Evolutionary conservation across 2,113 vertebrate species (phyloP).

Genomic region (Oreochromis niloticus): DNA sequence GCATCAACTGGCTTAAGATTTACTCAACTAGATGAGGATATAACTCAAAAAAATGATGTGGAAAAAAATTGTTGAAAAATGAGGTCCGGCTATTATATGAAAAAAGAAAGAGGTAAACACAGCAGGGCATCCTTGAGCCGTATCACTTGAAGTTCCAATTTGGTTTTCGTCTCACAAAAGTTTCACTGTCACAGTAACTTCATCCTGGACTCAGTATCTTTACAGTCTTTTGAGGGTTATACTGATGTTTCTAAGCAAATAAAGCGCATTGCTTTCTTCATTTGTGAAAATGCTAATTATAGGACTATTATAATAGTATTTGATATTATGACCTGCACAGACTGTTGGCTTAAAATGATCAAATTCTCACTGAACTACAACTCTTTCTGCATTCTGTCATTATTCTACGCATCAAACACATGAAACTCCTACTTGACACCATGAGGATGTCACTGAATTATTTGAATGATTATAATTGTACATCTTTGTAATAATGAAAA

Average conservation of each 20-base stretch:
- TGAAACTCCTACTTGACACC: background rate
- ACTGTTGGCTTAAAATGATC: background rate
- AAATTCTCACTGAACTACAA: background rate
- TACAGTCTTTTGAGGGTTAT: background rate
- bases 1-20: background rate
- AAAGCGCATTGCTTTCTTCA: background rate
- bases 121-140: background rate
- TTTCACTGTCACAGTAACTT: background rate
- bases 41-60: background rate
- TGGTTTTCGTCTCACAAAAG: background rate
- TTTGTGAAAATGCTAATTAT: background rate
- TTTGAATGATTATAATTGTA: background rate
- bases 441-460: background rate
- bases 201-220: fast-evolving
- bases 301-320: background rate
- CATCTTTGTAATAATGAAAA: background rate
- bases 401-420: background rate
- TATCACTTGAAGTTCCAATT: background rate
- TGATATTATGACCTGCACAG: background rate
- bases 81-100: background rate
- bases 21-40: background rate
- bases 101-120: background rate
- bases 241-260: background rate
- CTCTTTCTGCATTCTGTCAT: background rate
- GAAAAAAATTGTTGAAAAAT: background rate